Conservation (phyloP, 2,113 vertebrate genomes). For the Sinocyclocheilus maitianheensis region DNA sequence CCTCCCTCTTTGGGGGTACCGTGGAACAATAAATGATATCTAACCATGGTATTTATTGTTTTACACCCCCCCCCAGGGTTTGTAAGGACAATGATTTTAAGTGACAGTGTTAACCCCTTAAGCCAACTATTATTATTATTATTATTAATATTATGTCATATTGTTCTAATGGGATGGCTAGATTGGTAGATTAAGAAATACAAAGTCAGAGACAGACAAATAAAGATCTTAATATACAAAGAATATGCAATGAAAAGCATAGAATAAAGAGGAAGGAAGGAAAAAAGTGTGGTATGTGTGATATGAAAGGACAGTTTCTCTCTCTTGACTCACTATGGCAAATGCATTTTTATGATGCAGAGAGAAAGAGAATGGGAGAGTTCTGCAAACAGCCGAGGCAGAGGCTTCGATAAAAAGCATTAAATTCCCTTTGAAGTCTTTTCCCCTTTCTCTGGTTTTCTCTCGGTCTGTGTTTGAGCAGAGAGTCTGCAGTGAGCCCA, state of each 20-base stretch:
- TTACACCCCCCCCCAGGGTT: background rate
- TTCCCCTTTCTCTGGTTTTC: constrained; percentile 27
- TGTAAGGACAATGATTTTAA: background rate
- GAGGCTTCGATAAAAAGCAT: constrained; percentile 48
- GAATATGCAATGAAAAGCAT: background rate
- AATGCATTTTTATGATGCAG: constrained; percentile 1
- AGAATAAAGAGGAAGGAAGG: background rate
- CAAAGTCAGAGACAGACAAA: background rate
- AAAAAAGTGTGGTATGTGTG: background rate
- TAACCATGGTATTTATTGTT: background rate
- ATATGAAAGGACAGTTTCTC: background rate
- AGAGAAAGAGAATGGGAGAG: background rate
- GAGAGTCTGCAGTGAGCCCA: constrained; percentile 22
- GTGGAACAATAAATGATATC: background rate
- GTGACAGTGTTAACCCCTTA: background rate
- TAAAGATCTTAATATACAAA: background rate
- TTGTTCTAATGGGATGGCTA: background rate
- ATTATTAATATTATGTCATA: no score
- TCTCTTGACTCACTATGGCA: background rate
- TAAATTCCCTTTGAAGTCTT: constrained; percentile 58
- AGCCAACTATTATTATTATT: background rate
- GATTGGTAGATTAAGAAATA: background rate
- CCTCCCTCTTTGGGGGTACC: background rate
- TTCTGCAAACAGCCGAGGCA: constrained; percentile 41
- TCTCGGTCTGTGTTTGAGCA: constrained; percentile 29